Percentiles rank a stretch among this genome's conserved stretches.
Evolutionary conservation across 64 coral and sea anemone species (phyloP).

Genomic region (Montipora capricornis): DNA sequence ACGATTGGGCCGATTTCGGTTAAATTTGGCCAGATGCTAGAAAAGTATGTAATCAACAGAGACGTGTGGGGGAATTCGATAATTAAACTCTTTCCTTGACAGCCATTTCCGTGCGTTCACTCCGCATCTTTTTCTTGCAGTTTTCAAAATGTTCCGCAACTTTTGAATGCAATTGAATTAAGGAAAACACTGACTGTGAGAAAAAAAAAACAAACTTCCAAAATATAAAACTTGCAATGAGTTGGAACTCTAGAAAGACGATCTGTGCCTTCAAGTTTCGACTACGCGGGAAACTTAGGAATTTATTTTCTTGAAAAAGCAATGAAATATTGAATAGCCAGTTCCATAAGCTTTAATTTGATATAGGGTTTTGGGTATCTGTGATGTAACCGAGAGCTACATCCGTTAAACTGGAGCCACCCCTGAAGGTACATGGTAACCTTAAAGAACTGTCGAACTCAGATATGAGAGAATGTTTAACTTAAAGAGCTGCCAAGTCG

Average conservation of each 20-base stretch:
- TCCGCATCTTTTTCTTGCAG: background rate
- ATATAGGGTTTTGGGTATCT: background rate
- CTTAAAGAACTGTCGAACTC: background rate
- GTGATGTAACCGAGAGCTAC: constrained; percentile 6
- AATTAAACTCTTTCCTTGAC: constrained; percentile 2
- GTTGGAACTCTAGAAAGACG: constrained; percentile 7
- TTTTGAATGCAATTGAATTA: background rate
- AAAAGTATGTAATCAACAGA: background rate
- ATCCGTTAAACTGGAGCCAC: background rate
- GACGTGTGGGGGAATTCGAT: background rate
- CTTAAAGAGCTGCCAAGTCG: background rate
- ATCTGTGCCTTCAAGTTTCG: background rate
- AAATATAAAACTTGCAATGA: background rate
- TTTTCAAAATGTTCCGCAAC: constrained; percentile 1
- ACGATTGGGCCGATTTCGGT: background rate
- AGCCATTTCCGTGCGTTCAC: background rate
- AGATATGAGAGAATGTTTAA: background rate
- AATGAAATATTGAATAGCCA: background rate
- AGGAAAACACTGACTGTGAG: background rate
- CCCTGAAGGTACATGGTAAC: background rate
- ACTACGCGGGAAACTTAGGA: background rate
- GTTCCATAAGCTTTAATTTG: background rate
- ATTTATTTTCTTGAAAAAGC: background rate
- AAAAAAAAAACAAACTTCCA: background rate
- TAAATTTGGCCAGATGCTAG: constrained; percentile 7